A percentile compares a stretch with the other conserved stretches of the same genome.
These are phyloP conservation scores for Papilio gigon DNA, from an alignment of 2,888 invertebrate species.

Conservation along the genomic window DNA sequence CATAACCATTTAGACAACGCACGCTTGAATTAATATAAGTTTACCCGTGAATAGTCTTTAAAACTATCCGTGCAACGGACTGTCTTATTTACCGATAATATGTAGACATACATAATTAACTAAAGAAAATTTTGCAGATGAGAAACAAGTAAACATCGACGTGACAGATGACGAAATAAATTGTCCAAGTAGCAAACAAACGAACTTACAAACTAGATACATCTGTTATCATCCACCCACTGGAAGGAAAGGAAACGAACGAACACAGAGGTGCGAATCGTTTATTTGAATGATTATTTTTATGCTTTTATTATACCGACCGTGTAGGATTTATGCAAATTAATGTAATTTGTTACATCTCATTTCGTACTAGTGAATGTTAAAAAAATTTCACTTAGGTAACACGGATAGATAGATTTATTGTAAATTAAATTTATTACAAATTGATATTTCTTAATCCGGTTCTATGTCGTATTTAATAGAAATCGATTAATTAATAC, in stretches of 20 bases:
- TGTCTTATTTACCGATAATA: not conserved
- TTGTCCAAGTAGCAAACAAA: slow-evolving; percentile 27
- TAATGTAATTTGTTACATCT: slow-evolving; percentile 41
- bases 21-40: slow-evolving; percentile 32
- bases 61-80: not conserved
- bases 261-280: slow-evolving; percentile 43
- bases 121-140: not conserved
- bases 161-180: slow-evolving; percentile 28
- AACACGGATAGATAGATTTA: slow-evolving; percentile 40
- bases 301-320: slow-evolving; percentile 40
- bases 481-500: slow-evolving; percentile 30
- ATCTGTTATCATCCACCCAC: slow-evolving; percentile 44
- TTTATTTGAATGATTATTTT: slow-evolving; percentile 44
- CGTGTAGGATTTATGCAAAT: slow-evolving; percentile 43
- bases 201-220: slow-evolving; percentile 38
- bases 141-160: not conserved
- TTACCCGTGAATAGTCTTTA: slow-evolving; percentile 19
- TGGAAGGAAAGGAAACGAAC: slow-evolving; percentile 16
- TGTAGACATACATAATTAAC: not conserved
- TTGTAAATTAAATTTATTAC: slow-evolving; percentile 32
- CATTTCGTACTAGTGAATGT: slow-evolving; percentile 40
- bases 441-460: slow-evolving; percentile 37
- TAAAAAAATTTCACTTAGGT: slow-evolving; percentile 44
- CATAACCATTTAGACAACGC: slow-evolving; percentile 43
- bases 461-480: slow-evolving; percentile 29